These are phyloP conservation scores for Trididemnum miniatum DNA, from an alignment of 23 tunicate species.

Conservation along the genomic window DNA sequence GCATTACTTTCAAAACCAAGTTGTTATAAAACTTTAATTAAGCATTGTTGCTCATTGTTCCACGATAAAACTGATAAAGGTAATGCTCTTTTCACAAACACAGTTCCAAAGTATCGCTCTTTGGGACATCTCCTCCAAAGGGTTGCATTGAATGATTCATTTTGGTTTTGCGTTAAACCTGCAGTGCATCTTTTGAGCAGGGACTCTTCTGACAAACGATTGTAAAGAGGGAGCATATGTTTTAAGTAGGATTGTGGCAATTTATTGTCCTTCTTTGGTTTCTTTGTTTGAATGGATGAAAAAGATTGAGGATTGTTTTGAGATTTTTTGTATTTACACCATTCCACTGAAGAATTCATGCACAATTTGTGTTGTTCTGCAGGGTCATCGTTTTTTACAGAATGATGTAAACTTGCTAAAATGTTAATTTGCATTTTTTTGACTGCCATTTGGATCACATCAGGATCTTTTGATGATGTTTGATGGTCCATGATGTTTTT, in stretches of 20 bases:
- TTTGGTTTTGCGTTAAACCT: constrained; percentile 33
- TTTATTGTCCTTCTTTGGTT: neutral
- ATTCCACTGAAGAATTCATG: neutral
- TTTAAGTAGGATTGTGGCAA: constrained; percentile 20
- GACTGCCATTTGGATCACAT: constrained; percentile 4
- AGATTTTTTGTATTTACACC: constrained; percentile 19
- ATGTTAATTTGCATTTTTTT: constrained; percentile 25
- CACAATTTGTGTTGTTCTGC: constrained; percentile 19
- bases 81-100: constrained; percentile 1
- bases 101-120: constrained; percentile 32
- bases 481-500: constrained; percentile 16
- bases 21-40: neutral
- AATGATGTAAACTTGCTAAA: constrained; percentile 19
- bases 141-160: constrained; percentile 31
- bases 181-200: constrained; percentile 9
- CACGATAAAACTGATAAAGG: neutral
- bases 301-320: neutral
- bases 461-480: constrained; percentile 9
- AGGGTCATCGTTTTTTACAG: constrained; percentile 10
- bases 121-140: constrained; percentile 36
- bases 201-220: constrained; percentile 8
- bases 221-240: constrained; percentile 21
- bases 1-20: neutral
- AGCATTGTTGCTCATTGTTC: neutral
- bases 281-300: neutral